Conservation (phyloP, 2,113 vertebrate species). For the Lathamus discolor region DNA sequence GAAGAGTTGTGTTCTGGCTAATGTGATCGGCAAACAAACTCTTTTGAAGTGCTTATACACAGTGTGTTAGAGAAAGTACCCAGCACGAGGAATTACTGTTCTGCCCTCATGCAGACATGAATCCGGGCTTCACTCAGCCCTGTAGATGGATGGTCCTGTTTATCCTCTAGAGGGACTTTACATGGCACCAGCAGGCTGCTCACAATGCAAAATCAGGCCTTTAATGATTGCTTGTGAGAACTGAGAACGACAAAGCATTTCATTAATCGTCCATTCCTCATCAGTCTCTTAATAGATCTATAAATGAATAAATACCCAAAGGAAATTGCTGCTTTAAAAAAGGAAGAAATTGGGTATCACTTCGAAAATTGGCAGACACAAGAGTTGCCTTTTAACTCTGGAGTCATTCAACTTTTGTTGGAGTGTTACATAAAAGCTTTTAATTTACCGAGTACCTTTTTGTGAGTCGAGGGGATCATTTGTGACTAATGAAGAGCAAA, state of each 20-base stretch:
- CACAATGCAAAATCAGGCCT: constrained; percentile 18
- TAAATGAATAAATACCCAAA: constrained; percentile 53
- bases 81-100: not conserved
- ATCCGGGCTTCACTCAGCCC: not conserved
- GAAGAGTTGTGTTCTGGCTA: not conserved
- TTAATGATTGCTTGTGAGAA: constrained; percentile 27
- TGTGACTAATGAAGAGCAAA: constrained; percentile 67
- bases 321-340: constrained; percentile 34
- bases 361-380: constrained; percentile 56
- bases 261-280: constrained; percentile 14
- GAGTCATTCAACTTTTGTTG: constrained; percentile 64
- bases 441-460: constrained; percentile 68
- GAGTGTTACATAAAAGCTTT: constrained; percentile 69
- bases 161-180: constrained; percentile 32
- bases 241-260: constrained; percentile 24
- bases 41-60: not conserved
- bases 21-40: not conserved
- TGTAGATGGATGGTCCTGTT: constrained; percentile 20
- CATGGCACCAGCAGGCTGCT: not conserved
- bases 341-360: constrained; percentile 43
- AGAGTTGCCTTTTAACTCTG: constrained; percentile 60
- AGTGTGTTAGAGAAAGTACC: not conserved
- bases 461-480: constrained; percentile 66
- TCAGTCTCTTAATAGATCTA: constrained; percentile 45
- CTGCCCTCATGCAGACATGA: not conserved